Conservation (phyloP, 2,113 vertebrate species). For the Beaufortia kweichowensis region DNA sequence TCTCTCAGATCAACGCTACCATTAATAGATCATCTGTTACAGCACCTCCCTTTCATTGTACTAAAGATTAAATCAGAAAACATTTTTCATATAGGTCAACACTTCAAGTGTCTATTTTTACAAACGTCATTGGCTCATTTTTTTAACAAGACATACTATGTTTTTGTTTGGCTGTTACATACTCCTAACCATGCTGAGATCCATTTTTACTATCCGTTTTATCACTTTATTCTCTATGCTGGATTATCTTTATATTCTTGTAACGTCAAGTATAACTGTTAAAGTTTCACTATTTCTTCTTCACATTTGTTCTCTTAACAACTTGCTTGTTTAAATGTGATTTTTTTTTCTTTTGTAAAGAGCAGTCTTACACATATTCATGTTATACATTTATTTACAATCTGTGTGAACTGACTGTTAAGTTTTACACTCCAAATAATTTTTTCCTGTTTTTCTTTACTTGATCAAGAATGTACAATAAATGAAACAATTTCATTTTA, state of each 20-base stretch:
- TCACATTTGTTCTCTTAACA: too few species aligned
- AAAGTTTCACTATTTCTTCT: too few species aligned
- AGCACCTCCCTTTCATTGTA: background rate
- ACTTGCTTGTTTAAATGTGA: background rate
- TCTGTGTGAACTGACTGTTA: constrained; percentile 3
- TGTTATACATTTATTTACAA: constrained; percentile 11
- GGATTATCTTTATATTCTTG: background rate
- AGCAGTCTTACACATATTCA: background rate
- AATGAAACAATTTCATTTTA: constrained; percentile 6
- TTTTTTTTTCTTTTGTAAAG: background rate
- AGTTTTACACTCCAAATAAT: constrained; percentile 28
- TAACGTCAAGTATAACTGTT: background rate
- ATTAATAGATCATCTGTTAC: background rate
- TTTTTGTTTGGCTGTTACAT: background rate
- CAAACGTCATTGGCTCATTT: background rate
- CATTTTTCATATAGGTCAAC: background rate
- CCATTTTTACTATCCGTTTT: background rate
- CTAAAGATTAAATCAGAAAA: background rate
- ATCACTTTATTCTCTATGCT: background rate
- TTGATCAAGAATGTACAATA: background rate
- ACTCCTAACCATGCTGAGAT: background rate
- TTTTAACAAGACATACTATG: background rate
- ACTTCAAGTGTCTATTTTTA: background rate
- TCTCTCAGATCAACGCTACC: background rate
- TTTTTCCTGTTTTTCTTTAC: background rate